Conservation (phyloP, 1,140 invertebrate species). For the Papilio aristodemus region DNA sequence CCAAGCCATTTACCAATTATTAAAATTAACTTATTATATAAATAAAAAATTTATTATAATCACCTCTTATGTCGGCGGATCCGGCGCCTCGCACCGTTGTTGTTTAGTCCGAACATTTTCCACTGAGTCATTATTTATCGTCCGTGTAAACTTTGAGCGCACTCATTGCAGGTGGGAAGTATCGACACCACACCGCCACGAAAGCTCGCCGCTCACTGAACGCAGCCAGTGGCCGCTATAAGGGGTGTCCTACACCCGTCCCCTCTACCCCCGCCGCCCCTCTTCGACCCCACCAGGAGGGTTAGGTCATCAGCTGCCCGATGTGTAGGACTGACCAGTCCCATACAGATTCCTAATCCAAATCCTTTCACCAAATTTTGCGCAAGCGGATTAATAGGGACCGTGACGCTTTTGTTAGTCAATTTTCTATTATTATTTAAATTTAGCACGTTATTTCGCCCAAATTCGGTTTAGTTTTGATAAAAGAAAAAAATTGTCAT, state of each 20-base stretch:
- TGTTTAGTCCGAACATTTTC: not conserved
- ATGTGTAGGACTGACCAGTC: slow-evolving; percentile 17
- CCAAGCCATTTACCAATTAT: not conserved
- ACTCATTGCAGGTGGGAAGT: slow-evolving; percentile 7
- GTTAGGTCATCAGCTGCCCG: slow-evolving; percentile 5
- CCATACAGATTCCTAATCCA: slow-evolving; percentile 23
- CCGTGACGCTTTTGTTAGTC: slow-evolving; percentile 2
- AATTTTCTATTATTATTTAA: slow-evolving; percentile 24
- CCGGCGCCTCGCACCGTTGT: slow-evolving; percentile 5
- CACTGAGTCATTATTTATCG: slow-evolving; percentile 21
- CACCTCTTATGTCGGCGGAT: slow-evolving; percentile 2
- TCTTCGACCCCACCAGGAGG: slow-evolving; percentile 10
- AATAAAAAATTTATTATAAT: slow-evolving; percentile 11
- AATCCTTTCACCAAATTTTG: slow-evolving; percentile 24
- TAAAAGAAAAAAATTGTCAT: not conserved
- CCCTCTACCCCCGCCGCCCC: not conserved
- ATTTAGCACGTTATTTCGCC: not conserved
- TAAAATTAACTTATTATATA: not conserved
- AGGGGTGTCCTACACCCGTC: slow-evolving; percentile 1
- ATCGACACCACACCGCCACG: not conserved
- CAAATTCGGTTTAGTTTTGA: not conserved
- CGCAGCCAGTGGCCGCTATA: not conserved
- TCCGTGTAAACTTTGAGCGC: slow-evolving; percentile 25
- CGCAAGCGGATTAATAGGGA: slow-evolving; percentile 15
- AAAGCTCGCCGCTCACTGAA: slow-evolving; percentile 13